A percentile compares a stretch with the other conserved stretches of the same genome.
phyloP scores from a whole-genome alignment of 2,797 vertebrate genomes.

The Rousettus madagascariensis region DNA sequence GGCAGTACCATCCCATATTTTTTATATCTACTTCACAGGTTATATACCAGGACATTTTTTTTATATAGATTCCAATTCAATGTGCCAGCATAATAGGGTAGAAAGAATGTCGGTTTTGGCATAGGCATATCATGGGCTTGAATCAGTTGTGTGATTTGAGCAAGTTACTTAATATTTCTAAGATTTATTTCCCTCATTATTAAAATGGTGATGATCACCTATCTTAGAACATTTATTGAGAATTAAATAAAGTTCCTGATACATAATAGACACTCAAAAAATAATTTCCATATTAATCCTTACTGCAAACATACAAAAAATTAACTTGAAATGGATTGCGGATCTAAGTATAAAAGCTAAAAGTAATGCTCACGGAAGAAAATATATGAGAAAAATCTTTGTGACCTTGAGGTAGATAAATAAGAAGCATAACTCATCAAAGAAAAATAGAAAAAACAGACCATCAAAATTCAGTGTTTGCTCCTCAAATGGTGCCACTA shows the following conservation, averaged over 20 bases:
- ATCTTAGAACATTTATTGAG: neutral
- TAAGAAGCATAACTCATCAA: constrained; percentile 17
- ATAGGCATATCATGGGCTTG: neutral
- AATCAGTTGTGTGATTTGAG: neutral
- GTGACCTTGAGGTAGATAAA: neutral
- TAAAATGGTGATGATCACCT: constrained; percentile 4
- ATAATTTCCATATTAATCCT: constrained; percentile 4
- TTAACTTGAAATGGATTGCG: neutral
- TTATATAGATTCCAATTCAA: neutral
- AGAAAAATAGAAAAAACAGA: neutral
- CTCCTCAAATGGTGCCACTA: neutral
- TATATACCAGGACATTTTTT: neutral
- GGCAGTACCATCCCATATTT: neutral
- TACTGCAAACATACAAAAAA: neutral
- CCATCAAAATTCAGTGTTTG: neutral
- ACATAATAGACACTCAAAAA: neutral
- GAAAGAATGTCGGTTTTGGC: neutral
- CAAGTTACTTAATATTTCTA: neutral
- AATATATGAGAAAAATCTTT: neutral
- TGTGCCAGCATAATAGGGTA: neutral
- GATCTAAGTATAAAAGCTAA: constrained; percentile 29
- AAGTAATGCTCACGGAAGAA: neutral
- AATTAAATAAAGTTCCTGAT: neutral
- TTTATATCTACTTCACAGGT: neutral
- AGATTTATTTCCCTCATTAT: neutral